Percentiles rank a stretch among this genome's conserved stretches.
phyloP scores from a whole-genome alignment of 2,888 invertebrate species.

The Cataglyphis cursor region DNA sequence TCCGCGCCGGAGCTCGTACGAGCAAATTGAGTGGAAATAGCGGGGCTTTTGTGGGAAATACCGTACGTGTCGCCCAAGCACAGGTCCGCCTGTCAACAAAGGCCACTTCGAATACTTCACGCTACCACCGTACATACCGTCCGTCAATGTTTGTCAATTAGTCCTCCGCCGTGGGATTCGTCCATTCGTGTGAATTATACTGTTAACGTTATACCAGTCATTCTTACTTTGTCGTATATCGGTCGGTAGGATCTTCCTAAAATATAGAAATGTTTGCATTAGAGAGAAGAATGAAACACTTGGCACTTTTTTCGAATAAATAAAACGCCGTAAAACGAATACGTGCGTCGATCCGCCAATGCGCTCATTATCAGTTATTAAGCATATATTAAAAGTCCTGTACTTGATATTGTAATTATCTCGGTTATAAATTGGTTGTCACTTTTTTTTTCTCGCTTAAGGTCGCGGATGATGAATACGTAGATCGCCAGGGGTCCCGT shows the following conservation, averaged over 20 bases:
- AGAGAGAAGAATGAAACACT: constrained; percentile 3
- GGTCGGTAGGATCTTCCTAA: constrained; percentile 4
- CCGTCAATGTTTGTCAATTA: constrained; percentile 85
- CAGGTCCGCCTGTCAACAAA: constrained; percentile 82
- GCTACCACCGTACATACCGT: constrained; percentile 72
- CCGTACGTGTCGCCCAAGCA: constrained; percentile 73
- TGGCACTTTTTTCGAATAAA: constrained; percentile 1
- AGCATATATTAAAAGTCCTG: constrained; percentile 77
- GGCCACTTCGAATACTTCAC: constrained; percentile 75
- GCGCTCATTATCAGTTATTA: constrained; percentile 79
- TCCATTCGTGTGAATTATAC: constrained; percentile 61
- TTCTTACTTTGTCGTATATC: neutral
- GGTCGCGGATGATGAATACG: constrained; percentile 84
- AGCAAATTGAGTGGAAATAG: constrained; percentile 82
- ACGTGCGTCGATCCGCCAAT: constrained; percentile 63
- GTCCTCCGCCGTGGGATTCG: constrained; percentile 73
- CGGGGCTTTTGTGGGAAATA: constrained; percentile 76
- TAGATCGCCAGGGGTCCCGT: constrained; percentile 82
- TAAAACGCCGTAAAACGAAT: constrained; percentile 53
- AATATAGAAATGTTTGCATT: constrained; percentile 1
- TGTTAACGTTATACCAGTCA: constrained; percentile 4
- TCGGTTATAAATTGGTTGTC: constrained; percentile 85
- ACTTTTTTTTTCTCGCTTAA: constrained; percentile 83
- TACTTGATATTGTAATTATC: constrained; percentile 85
- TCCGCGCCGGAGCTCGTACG: constrained; percentile 33